Base-by-base conservation (phyloP, 2,797 vertebrate species). In the Acestrorhynchus altus region DNA sequence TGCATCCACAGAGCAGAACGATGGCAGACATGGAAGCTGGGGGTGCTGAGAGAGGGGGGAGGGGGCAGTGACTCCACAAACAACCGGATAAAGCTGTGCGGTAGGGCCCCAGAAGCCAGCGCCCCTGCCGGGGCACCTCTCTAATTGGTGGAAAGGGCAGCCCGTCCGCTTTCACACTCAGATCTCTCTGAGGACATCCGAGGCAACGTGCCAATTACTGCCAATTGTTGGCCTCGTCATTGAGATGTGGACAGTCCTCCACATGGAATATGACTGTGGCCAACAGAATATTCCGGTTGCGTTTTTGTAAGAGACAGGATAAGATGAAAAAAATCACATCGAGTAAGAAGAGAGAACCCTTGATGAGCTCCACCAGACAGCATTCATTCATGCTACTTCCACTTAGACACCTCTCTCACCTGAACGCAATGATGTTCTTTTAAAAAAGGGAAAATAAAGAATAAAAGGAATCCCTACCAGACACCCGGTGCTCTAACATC, bases 101-200 rank as follows among this genome's bases (percentile, higher is more conserved):
- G 87, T 90, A 89, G 74, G 74, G 76, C 89, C 86, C 88, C 88
- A 85, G 87, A 88, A 83, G 82, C 86, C 90, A 88, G 87, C 85
- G 69, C 89, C 90, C 84, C 85, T 85, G 81, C 80, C 81, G 90
- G 91, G 87, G 86, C 88, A 85, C 86, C 81, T 77, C 88, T 93
- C 90, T 94, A 93, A 94, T 94, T 93, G 93, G 89, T 91, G 90
- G 92, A 92, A 92, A 93, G 91, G 92, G 92, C 91, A 92, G 89
- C 87, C 89, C 87, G 89, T 91, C 90, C 86, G 87, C 56, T 64
- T 80, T 84, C 83, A 72, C 88, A 87, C 90, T 92, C 89, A 90
- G 90, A 92, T 91, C 93, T 93, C 92, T 93, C 93, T 82, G 81
- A 92, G 92, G 93, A 93, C 88, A 88, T 89, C 84, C 88, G 20